Evolutionary conservation across 2,113 vertebrate genomes (phyloP).

Genomic region (Ammodytes dubius): DNA sequence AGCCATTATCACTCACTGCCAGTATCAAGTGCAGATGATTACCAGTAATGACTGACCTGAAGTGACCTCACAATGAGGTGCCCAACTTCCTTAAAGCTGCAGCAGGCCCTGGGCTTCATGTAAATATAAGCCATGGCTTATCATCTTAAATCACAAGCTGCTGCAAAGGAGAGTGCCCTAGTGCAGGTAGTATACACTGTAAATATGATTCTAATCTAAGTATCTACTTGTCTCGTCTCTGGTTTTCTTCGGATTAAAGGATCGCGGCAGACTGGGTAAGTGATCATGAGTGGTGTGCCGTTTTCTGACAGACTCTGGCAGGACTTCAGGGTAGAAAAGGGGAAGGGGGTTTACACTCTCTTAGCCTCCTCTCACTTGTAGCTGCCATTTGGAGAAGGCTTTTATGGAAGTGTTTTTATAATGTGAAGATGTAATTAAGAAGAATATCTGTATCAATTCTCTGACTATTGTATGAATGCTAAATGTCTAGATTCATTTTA

Average conservation of each 20-base stretch:
- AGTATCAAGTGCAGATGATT: conserved; percentile 31
- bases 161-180: not conserved
- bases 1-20: conserved; percentile 28
- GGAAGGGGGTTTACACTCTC: not conserved
- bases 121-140: conserved; percentile 14
- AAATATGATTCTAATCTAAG: not conserved
- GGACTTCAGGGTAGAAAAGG: not conserved
- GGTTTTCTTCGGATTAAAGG: not conserved
- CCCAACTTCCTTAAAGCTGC: not conserved
- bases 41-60: conserved; percentile 35
- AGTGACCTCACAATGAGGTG: not conserved
- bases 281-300: not conserved
- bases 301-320: not conserved
- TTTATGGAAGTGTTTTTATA: not conserved
- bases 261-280: not conserved
- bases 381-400: not conserved
- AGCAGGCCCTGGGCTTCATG: not conserved
- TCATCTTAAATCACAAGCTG: conserved; percentile 26
- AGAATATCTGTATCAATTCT: no score
- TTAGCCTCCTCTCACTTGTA: not conserved
- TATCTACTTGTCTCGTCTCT: not conserved
- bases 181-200: not conserved
- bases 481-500: no score
- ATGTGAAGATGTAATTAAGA: not conserved
- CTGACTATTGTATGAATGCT: no score